Evolutionary conservation across 2,113 vertebrate genomes (phyloP).

Genomic region (Synchiropus splendidus): DNA sequence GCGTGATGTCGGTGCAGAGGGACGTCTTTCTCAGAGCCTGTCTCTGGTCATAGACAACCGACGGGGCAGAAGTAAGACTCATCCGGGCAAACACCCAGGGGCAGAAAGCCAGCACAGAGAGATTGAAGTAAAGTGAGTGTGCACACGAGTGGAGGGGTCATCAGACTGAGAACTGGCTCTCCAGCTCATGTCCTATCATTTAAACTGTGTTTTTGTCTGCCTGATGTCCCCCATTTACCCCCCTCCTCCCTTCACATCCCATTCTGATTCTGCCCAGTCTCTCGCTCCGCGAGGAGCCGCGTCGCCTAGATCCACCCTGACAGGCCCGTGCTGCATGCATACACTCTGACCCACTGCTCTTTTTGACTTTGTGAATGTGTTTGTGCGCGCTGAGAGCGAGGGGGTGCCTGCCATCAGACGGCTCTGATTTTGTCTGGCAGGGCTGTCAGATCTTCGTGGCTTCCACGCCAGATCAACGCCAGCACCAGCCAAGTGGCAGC

Average conservation of each 20-base stretch:
- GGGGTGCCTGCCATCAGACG: slow-evolving; percentile 60
- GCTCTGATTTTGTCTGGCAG: slow-evolving; percentile 90
- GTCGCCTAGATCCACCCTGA: slow-evolving; percentile 40
- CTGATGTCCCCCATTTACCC: slow-evolving; percentile 1
- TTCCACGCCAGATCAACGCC: slow-evolving; percentile 68
- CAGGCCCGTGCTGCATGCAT: slow-evolving; percentile 68
- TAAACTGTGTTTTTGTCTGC: slow-evolving; percentile 32
- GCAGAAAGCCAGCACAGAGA: slow-evolving; percentile 25
- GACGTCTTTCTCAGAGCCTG: slow-evolving; percentile 52
- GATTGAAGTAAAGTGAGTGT: slow-evolving; percentile 15
- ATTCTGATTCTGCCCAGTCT: slow-evolving; percentile 23
- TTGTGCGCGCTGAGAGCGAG: slow-evolving; percentile 13
- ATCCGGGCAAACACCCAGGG: slow-evolving; percentile 39
- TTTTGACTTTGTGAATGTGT: slow-evolving; percentile 73
- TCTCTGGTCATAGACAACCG: slow-evolving; percentile 51
- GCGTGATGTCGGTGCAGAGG: too few species aligned
- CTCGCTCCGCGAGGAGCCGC: slow-evolving; percentile 20
- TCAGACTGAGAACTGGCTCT: slow-evolving; percentile 44
- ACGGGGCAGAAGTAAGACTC: slow-evolving; percentile 50
- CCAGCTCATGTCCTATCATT: slow-evolving; percentile 52
- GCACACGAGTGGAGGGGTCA: slow-evolving; percentile 33
- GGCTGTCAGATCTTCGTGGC: slow-evolving; percentile 85
- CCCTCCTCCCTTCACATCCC: slow-evolving; percentile 12
- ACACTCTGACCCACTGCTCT: slow-evolving; percentile 85
- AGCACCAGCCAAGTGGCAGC: slow-evolving; percentile 64